A percentile compares a stretch with the other conserved stretches of the same genome.
Conservation (phyloP, 2,888 invertebrate species). For the Drosophila histrio region DNA sequence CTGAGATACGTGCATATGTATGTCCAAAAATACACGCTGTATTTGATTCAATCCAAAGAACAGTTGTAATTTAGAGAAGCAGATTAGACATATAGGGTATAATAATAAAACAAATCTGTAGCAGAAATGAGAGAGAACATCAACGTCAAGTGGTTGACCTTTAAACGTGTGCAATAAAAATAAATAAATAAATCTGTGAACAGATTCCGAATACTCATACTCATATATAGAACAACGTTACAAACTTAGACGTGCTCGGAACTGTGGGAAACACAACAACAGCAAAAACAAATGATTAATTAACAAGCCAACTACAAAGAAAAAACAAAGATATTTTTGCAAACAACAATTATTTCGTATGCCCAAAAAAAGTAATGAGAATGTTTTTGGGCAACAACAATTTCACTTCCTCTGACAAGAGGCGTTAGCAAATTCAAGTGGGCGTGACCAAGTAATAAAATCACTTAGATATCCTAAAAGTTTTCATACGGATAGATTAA, state of each 20-base stretch:
- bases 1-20: no score
- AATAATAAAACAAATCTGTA: conserved; percentile 15
- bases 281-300: conserved; percentile 58
- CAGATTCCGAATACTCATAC: conserved; percentile 21
- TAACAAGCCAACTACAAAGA: conserved; percentile 47
- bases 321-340: conserved; percentile 20
- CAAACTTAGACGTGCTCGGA: conserved; percentile 30
- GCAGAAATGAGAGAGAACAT: conserved; percentile 6
- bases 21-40: no score
- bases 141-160: conserved; percentile 70
- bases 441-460: conserved; percentile 4
- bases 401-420: conserved; percentile 35
- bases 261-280: conserved; percentile 4
- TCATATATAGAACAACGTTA: conserved; percentile 29
- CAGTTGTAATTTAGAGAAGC: not conserved
- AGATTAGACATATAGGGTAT: not conserved
- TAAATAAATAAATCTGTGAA: conserved; percentile 59
- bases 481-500: not conserved
- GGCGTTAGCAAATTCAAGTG: conserved; percentile 17
- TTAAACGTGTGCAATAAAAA: conserved; percentile 58
- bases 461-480: not conserved
- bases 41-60: not conserved
- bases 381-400: conserved; percentile 9
- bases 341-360: conserved; percentile 17
- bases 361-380: conserved; percentile 34